Evolutionary conservation across 2,888 invertebrate genomes (phyloP).

Genomic region (Trisateles emortualis): DNA sequence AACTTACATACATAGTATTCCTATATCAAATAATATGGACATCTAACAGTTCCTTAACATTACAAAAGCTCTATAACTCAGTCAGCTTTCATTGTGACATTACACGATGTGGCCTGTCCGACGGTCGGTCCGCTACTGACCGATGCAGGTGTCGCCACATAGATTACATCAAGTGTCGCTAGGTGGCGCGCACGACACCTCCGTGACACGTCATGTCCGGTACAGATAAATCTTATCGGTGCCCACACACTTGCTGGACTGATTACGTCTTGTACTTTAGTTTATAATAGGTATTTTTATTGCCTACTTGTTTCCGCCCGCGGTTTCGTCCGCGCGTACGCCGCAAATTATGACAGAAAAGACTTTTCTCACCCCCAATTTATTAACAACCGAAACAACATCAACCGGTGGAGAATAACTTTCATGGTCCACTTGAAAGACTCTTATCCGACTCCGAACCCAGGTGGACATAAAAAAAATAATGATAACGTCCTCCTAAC

Average conservation of each 20-base stretch:
- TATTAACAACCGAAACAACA: too few species aligned
- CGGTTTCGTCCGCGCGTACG: too few species aligned
- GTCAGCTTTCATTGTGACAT: constrained; percentile 19
- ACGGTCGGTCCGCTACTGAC: constrained; percentile 28
- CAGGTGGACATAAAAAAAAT: too few species aligned
- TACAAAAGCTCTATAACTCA: constrained; percentile 39
- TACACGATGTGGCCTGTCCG: constrained; percentile 16
- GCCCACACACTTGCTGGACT: not conserved
- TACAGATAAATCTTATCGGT: constrained; percentile 25
- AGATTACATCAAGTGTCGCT: constrained; percentile 34
- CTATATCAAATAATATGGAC: constrained; percentile 8
- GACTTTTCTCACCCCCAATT: too few species aligned
- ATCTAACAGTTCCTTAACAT: constrained; percentile 18
- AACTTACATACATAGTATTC: not conserved
- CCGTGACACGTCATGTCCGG: constrained; percentile 31
- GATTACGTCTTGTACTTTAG: not conserved
- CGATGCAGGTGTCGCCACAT: constrained; percentile 17
- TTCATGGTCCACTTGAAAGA: too few species aligned
- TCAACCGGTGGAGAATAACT: too few species aligned
- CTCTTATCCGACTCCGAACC: too few species aligned
- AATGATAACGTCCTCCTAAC: too few species aligned
- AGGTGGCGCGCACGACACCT: constrained; percentile 35
- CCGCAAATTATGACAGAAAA: too few species aligned
- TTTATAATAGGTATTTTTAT: too few species aligned
- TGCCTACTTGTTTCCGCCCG: too few species aligned